A percentile compares a stretch with the other conserved stretches of the same genome.
phyloP scores from a whole-genome alignment of 2,888 invertebrate species.

The Buathra laborator region DNA sequence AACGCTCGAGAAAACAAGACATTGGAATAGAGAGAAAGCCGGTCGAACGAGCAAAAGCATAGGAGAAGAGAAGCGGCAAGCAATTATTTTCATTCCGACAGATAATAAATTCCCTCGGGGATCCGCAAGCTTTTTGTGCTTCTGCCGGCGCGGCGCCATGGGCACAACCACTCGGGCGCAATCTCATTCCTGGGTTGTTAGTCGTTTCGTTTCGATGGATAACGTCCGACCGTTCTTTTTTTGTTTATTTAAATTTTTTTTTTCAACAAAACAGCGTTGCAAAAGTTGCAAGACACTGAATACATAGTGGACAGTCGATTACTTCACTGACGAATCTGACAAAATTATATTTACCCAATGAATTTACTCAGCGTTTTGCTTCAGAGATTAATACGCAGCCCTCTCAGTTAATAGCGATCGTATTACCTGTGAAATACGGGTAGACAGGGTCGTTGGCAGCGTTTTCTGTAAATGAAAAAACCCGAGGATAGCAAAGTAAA shows the following conservation, averaged over 20 bases:
- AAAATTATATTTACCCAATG: slow-evolving; percentile 19
- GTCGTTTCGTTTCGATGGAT: slow-evolving; percentile 53
- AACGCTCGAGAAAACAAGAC: slow-evolving; percentile 1
- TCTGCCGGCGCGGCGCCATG: slow-evolving; percentile 33
- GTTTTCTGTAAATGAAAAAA: too few relatives aligned
- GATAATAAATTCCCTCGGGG: slow-evolving; percentile 64
- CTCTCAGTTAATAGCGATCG: too few relatives aligned
- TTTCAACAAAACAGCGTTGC: slow-evolving; percentile 39
- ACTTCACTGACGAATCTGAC: slow-evolving; percentile 52
- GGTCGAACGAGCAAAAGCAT: not conserved
- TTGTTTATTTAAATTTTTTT: slow-evolving; percentile 1
- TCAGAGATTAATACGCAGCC: too few relatives aligned
- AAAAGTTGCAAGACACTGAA: slow-evolving; percentile 34
- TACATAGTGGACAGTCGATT: slow-evolving; percentile 36
- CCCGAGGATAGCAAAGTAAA: too few relatives aligned
- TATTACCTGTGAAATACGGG: too few relatives aligned
- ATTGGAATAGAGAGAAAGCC: not conserved
- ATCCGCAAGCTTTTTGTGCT: slow-evolving; percentile 46
- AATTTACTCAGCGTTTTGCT: not conserved
- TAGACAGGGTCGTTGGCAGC: too few relatives aligned
- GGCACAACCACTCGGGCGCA: slow-evolving; percentile 10
- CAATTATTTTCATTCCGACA: slow-evolving; percentile 64
- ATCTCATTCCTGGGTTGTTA: slow-evolving; percentile 42
- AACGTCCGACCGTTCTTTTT: slow-evolving; percentile 24
- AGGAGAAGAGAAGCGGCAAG: slow-evolving; percentile 44